Evolutionary conservation across 2,888 invertebrate genomes (phyloP).

Genomic region (Cantharis rustica): DNA sequence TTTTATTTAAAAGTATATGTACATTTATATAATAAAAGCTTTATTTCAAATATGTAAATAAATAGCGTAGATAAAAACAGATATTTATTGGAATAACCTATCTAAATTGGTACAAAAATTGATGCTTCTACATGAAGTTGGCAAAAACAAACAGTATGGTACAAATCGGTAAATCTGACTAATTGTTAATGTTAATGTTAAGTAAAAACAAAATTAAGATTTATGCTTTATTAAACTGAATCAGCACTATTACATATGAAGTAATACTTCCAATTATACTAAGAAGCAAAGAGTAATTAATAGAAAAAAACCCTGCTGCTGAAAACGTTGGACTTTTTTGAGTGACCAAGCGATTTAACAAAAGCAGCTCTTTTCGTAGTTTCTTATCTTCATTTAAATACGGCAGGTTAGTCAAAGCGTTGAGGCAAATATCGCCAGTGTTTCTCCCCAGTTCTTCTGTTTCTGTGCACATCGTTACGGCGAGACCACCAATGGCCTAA

Average conservation of each 20-base stretch:
- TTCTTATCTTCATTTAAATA: not conserved
- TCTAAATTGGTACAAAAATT: no score
- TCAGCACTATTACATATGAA: not conserved
- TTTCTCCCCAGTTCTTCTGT: not conserved
- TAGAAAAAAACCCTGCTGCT: not conserved
- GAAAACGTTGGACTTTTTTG: not conserved
- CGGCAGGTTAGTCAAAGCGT: not conserved
- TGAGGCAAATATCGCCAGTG: not conserved
- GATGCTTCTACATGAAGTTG: no score
- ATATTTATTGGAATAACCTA: no score
- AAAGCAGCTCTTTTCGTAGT: not conserved
- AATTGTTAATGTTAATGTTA: no score
- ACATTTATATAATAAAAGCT: no score
- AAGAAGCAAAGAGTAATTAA: not conserved
- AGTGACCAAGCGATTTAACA: not conserved
- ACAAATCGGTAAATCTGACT: no score
- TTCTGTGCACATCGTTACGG: not conserved
- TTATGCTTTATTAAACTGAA: not conserved
- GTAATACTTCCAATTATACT: not conserved
- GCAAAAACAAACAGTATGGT: no score
- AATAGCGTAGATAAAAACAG: no score
- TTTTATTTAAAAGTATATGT: no score
- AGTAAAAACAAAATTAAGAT: no score
- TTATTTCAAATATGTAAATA: no score
- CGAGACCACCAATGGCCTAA: not conserved